A percentile compares a stretch with the other conserved stretches of the same genome.
Evolutionary conservation across 1,140 invertebrate genomes (phyloP).

Genomic region (Laodelphax striatellus): DNA sequence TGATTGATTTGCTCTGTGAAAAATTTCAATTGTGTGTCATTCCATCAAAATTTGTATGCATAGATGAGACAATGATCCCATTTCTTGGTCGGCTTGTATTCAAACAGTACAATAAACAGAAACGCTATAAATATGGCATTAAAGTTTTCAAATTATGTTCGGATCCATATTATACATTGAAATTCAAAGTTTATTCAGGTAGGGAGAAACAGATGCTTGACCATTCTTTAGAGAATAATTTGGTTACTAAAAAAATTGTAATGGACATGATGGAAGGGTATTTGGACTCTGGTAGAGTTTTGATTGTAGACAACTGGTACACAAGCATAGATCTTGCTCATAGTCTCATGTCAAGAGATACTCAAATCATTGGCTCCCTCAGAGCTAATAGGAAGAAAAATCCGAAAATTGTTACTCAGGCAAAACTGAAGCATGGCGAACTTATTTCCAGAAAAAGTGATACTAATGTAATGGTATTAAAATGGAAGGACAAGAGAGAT

Average conservation of each 20-base stretch:
- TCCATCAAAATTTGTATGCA: neutral
- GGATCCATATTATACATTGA: conserved; percentile 6
- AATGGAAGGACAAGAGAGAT: neutral
- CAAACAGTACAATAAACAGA: neutral
- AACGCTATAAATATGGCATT: neutral
- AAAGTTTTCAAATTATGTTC: neutral
- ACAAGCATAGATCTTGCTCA: conserved; percentile 14
- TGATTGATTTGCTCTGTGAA: neutral
- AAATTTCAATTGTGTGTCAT: too few species aligned
- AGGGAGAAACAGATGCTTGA: conserved; percentile 13
- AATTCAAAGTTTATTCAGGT: conserved; percentile 19
- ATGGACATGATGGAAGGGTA: conserved; percentile 13
- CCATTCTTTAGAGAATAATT: too few species aligned
- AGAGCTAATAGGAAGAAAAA: conserved; percentile 1
- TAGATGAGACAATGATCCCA: neutral
- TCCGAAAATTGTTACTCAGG: neutral
- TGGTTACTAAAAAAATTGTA: conserved; percentile 16
- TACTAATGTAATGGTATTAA: neutral
- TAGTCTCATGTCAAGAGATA: conserved; percentile 9
- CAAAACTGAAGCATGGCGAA: neutral
- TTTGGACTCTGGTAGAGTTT: conserved; percentile 12
- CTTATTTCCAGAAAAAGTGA: neutral
- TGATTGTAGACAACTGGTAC: conserved; percentile 19
- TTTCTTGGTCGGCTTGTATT: neutral
- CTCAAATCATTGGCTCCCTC: conserved; percentile 17